Base-by-base conservation (phyloP, 2,888 invertebrate genomes). In the Leucophora obtusa region DNA sequence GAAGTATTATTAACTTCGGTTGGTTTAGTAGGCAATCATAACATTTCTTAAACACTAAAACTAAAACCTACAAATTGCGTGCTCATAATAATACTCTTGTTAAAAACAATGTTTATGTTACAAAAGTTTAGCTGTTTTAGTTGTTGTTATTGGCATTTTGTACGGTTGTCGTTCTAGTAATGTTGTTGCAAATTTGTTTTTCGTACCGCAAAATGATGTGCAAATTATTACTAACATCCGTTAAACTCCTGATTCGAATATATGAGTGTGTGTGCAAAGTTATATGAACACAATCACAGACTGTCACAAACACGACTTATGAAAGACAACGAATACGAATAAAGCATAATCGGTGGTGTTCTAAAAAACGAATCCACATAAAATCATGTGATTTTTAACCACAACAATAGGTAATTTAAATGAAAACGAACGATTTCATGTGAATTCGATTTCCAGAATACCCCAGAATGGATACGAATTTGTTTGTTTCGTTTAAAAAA, bases 161-260 rank as follows among this genome's bases (percentile, higher is more conserved):
- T 54, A 17, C 15, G 9, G 17, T 63, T 73, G 10, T 18, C 54
- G 33, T 65, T 65, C 47, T 38, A 7, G 43, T 69, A 11, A 56
- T 38, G 62, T n/a, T 59, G 65, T 59, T 54, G 54, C 17, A 66
- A 66, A 60, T 60, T 65, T 65, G 33, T 58, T 17, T 33, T 66
- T 62, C 56, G 56, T 66, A 70, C 81, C 81, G 62, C 77, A 74
- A 79, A 82, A 82, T 82, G 62, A 82, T 82, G 82, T 79, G 79
- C 82, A 73, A 82, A 79, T 82, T 70, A 76, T 78, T 73, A 73
- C 56, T 76, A 66, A 73, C 79, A 82, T 82, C 82, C 82, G 76
- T 68, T 77, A 15, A 60, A 73, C 69, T 81, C 54, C 66, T 62
- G 15, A 35, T 33, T 21, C 6, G 17, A 3, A 7, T 24, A 28